These are phyloP conservation scores for Hypotaenidia okinawae DNA, from an alignment of 2,797 vertebrate species.

Conservation along the genomic window DNA sequence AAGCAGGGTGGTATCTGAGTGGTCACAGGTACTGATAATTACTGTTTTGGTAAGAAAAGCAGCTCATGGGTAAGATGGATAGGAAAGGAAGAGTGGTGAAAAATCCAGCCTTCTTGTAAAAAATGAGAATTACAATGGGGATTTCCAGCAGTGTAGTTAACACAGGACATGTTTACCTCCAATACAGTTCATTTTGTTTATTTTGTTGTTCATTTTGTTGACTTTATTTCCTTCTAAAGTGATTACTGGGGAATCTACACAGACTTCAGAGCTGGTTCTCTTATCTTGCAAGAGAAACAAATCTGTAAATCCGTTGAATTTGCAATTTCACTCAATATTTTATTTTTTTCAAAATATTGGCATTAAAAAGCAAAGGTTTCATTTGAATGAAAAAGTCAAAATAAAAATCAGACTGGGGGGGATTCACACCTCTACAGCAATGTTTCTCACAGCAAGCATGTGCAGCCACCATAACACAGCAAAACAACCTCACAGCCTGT, in stretches of 20 bases:
- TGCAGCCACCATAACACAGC: accelerated
- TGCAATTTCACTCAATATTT: neutral
- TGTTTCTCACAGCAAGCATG: neutral
- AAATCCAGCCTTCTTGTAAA: neutral
- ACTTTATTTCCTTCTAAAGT: neutral
- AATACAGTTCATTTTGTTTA: neutral
- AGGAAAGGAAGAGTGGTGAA: neutral
- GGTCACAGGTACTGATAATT: neutral
- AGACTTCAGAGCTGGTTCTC: neutral
- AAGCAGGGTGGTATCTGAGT: neutral
- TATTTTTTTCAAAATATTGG: neutral
- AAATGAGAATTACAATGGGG: neutral
- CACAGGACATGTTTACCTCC: neutral
- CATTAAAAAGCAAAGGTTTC: neutral
- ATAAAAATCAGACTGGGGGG: neutral
- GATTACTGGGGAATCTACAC: neutral
- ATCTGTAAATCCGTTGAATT: neutral
- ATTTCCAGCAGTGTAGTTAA: neutral
- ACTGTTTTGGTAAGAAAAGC: neutral
- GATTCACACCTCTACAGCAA: neutral
- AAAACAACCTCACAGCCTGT: neutral
- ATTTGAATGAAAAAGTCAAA: neutral
- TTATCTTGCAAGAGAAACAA: neutral
- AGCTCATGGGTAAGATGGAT: neutral
- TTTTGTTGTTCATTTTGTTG: no score